Evolutionary conservation across 1,140 invertebrate species (phyloP).

Genomic region (Colletes gigas): DNA sequence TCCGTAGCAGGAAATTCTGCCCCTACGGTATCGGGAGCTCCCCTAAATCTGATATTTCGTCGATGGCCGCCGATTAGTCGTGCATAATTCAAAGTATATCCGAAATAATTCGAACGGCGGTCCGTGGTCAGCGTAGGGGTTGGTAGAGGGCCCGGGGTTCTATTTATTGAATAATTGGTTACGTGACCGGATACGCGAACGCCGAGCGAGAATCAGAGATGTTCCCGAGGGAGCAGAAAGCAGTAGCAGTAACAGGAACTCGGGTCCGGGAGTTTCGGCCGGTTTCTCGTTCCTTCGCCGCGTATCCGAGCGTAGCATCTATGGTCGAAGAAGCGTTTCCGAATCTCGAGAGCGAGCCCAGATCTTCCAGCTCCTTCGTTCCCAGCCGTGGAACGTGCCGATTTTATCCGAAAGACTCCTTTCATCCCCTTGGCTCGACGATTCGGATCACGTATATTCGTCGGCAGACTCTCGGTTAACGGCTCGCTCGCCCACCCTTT

Average conservation of each 20-base stretch:
- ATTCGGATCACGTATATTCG: conserved; percentile 64
- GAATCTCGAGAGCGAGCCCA: conserved; percentile 42
- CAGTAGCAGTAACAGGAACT: conserved; percentile 5
- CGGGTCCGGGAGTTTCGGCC: background rate
- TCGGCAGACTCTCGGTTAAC: conserved; percentile 56
- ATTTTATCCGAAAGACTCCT: conserved; percentile 63
- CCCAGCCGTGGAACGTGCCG: conserved; percentile 57
- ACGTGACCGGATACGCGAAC: conserved; percentile 39
- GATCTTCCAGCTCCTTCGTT: conserved; percentile 34
- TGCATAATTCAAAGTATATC: conserved; percentile 10
- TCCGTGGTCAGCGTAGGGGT: background rate
- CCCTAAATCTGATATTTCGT: background rate
- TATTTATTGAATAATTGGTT: conserved; percentile 53
- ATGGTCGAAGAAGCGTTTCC: conserved; percentile 47
- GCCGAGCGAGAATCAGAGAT: conserved; percentile 16
- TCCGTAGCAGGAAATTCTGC: too few relatives aligned
- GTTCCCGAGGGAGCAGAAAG: conserved; percentile 4
- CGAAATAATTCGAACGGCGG: conserved; percentile 1
- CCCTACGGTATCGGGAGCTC: background rate
- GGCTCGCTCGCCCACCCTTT: background rate
- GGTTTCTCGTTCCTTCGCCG: background rate
- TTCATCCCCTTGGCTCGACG: conserved; percentile 55
- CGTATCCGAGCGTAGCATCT: conserved; percentile 53
- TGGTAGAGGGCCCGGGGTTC: background rate
- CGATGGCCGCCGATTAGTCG: conserved; percentile 13